Percentiles rank a stretch among this genome's conserved stretches.
Conservation (phyloP, 2,797 vertebrate species). For the Odontamblyopus lacepedii region DNA sequence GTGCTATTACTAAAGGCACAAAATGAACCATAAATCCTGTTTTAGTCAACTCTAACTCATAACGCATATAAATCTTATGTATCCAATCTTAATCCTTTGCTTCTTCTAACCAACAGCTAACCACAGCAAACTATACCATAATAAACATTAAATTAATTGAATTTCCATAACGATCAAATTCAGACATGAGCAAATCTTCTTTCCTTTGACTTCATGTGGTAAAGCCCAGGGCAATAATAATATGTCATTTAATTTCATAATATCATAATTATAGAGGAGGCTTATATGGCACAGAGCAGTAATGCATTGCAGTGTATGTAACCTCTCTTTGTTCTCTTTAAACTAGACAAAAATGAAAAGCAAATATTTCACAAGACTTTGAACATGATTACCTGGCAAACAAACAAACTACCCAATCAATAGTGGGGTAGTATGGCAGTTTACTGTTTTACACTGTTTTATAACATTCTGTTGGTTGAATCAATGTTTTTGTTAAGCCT, state of each 20-base stretch:
- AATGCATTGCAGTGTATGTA: conserved; percentile 10
- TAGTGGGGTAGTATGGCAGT: neutral
- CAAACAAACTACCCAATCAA: neutral
- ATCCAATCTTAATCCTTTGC: conserved; percentile 19
- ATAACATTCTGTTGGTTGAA: no score
- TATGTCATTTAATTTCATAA: conserved; percentile 39
- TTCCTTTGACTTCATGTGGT: conserved; percentile 42
- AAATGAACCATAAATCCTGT: neutral
- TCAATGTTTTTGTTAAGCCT: no score
- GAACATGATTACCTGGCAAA: neutral
- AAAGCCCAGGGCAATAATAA: conserved; percentile 25
- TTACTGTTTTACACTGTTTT: no score
- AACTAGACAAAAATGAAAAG: neutral
- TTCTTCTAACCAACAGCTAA: conserved; percentile 25
- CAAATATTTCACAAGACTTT: neutral
- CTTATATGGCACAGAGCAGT: conserved; percentile 11
- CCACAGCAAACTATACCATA: conserved; percentile 17
- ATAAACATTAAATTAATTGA: neutral
- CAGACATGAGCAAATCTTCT: conserved; percentile 38
- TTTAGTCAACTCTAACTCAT: conserved; percentile 3
- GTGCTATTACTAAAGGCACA: neutral
- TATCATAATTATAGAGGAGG: conserved; percentile 12
- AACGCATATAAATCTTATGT: conserved; percentile 10
- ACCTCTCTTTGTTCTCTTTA: neutral
- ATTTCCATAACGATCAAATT: conserved; percentile 48